These are phyloP conservation scores for Centroberyx gerrardi DNA, from an alignment of 2,797 vertebrate species.

Conservation along the genomic window DNA sequence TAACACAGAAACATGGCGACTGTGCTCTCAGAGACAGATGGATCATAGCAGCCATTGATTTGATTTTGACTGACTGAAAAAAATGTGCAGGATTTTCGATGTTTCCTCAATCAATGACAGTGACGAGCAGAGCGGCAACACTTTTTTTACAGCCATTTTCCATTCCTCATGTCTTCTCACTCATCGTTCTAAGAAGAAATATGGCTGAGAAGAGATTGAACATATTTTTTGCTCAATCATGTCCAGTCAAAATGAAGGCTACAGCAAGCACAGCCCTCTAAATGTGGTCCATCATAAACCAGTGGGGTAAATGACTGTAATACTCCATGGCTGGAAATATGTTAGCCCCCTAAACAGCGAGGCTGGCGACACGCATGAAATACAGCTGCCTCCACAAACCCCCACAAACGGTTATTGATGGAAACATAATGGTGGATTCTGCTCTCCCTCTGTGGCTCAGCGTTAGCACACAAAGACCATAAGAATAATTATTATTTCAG, in stretches of 20 bases:
- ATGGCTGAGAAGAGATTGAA: too few relatives aligned
- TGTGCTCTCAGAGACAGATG: background rate
- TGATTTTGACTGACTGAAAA: background rate
- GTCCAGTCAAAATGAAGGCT: too few relatives aligned
- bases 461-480: constrained; percentile 82
- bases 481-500: constrained; percentile 89
- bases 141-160: too few relatives aligned
- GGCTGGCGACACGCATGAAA: constrained; percentile 70
- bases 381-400: constrained; percentile 69
- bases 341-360: constrained; percentile 56
- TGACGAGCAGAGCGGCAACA: too few relatives aligned
- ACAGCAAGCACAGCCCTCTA: background rate
- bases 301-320: constrained; percentile 40
- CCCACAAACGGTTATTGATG: constrained; percentile 81
- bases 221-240: too few relatives aligned
- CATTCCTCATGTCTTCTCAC: background rate
- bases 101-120: too few relatives aligned
- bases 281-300: constrained; percentile 33
- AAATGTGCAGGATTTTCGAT: background rate
- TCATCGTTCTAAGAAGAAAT: background rate
- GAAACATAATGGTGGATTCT: constrained; percentile 77
- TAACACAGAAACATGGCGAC: background rate
- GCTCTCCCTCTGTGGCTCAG: constrained; percentile 73
- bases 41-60: background rate
- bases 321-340: constrained; percentile 36